Evolutionary conservation across 2,797 vertebrate genomes (phyloP), one percentile per base, ranked within the genome.

Genomic region (Miichthys miiuy): DNA sequence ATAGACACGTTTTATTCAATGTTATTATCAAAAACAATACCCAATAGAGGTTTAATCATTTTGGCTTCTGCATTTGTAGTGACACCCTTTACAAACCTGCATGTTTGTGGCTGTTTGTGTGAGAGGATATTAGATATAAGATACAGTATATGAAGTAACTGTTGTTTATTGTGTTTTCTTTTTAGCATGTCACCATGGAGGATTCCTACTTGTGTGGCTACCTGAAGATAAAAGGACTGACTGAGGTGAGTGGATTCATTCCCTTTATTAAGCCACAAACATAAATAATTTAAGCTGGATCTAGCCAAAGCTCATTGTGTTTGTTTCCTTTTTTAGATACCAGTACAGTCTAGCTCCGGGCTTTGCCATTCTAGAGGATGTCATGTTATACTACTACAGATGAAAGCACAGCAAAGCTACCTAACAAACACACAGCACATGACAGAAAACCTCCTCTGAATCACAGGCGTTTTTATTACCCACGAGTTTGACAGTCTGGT

Each of bases 141-240:
- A 48, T 0, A 5, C 20, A 56, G 27, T 60, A 41, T 6, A 18
- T 25, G 5, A 41, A 30, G 3, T 47, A 9, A 52, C 75, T 44
- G 2, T 25, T 41, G 18, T 38, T 30, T 71, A 18, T 74, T 82
- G 72, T 72, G 25, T 23, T 68, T 66, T 67, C 41, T 56, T 69
- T 72, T 63, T 55, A 79, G 98, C 98, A 99, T 68, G 98, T 99
- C 90, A 99, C 98, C 57, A 99, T 97, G 93, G 98, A 98, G 85
- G 98, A 99, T 86, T 98, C 98, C 25, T 99, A 98, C 92, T 91
- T 99, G 85, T 99, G 98, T 81, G 98, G 98, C 81, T 99, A 99
- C 92, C 95, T 99, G 94, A 99, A 99, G 94, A 99, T 99, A 90
- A 99, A 99, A 95, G 98, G 98, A 83, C 96, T 99, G 90, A 99